Evolutionary conservation across 2,113 vertebrate genomes (phyloP), one percentile per base, ranked within the genome.

Genomic region (Coptodon rendalli): DNA sequence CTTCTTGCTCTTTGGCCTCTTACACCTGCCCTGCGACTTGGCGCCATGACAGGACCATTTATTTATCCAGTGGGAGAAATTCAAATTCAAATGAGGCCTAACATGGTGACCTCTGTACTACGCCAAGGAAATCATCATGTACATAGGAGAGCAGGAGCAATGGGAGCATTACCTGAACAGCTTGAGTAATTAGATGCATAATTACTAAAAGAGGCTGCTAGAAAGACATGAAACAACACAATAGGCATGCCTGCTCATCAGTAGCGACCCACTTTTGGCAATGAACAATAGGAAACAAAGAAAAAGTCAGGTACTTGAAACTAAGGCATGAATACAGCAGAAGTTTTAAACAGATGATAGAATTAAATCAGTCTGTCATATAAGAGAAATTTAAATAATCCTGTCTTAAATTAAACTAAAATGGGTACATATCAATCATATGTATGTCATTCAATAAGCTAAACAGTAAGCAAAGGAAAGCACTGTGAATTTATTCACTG

Each of bases 201-300:
- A 86, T 82, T 83, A 61, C 11, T 5, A 81, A 36, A 83, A 24
- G 36, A 88, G 50, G 52, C 45, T 52, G 27, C 27, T 52, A 50
- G 73, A 78, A 78, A 78, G 73, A 50, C 45, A 52, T 31, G 17
- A 19, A 7, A 34, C n/a, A 27, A 43, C 31, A 61, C 12, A 27
- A 82, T 29, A 17, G 56, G 53, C 53, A 11, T 48, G 56, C 81
- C 57, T 34, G 24, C 85, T 79, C 82, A 89, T 71, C 61, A 83
- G 83, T 27, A 59, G 73, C 71, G 80, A 88, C 73, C 86, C 78
- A 88, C 68, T 83, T 90, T 66, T 82, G 11, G 27, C 29, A 86
- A 82, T 59, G 13, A 80, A 50, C 17, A 56, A 6, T 56, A 24
- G 40, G 13, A 57, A 82, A 22, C 9, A 80, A 14, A 54, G 27